Percentiles rank a stretch among this genome's conserved stretches.
Conservation (phyloP, 2,888 invertebrate genomes). For the Orchestes rusci region DNA sequence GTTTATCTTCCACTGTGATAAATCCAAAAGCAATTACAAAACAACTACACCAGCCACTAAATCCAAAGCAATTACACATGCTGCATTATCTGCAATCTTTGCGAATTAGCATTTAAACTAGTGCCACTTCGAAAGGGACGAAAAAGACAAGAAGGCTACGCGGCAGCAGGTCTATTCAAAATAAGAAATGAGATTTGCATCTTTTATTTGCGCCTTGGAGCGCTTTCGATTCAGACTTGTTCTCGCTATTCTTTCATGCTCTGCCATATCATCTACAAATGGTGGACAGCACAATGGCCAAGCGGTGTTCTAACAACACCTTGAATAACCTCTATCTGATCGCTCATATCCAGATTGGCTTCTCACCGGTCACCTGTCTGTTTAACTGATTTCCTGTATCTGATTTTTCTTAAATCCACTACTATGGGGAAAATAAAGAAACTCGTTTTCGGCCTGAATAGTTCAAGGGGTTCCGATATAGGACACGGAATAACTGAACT, state of each 20-base stretch:
- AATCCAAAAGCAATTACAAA: too few species aligned
- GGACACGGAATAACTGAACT: too few species aligned
- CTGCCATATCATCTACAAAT: constrained; percentile 40
- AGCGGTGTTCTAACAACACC: constrained; percentile 44
- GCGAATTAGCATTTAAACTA: constrained; percentile 17
- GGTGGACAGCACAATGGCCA: constrained; percentile 43
- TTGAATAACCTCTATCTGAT: constrained; percentile 41
- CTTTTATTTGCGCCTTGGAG: constrained; percentile 36
- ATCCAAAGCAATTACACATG: too few species aligned
- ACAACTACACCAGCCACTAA: too few species aligned
- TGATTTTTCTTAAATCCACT: too few species aligned
- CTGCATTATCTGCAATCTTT: too few species aligned
- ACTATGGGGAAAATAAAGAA: too few species aligned
- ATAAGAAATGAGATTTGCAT: constrained; percentile 28
- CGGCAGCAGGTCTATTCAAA: constrained; percentile 18
- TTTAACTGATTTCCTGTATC: too few species aligned
- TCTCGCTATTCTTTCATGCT: constrained; percentile 39
- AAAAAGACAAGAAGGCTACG: constrained; percentile 10
- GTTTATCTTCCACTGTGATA: too few species aligned
- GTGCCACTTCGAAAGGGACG: constrained; percentile 6
- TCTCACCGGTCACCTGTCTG: too few species aligned
- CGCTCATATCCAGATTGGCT: constrained; percentile 38
- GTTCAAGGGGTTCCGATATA: too few species aligned
- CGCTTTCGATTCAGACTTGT: constrained; percentile 31
- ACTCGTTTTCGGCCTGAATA: too few species aligned